phyloP scores from a whole-genome alignment of 2,113 vertebrate genomes.

The Scytalopus superciliaris region DNA sequence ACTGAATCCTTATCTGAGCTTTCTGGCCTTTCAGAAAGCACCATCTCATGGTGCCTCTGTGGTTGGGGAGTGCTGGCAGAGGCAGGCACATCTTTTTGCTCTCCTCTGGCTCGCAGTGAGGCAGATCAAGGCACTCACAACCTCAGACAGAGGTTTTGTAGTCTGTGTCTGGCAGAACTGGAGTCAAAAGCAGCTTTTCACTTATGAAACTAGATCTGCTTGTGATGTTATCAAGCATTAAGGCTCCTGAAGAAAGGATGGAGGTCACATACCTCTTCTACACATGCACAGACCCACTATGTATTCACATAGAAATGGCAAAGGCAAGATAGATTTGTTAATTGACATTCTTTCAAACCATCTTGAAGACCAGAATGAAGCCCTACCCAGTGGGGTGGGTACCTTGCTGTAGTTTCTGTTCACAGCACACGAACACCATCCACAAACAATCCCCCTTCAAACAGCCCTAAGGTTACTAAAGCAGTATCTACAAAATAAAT shows the following conservation, averaged over 20 bases:
- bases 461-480: not conserved
- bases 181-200: not conserved
- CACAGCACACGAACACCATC: not conserved
- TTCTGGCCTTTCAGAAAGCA: not conserved
- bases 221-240: not conserved
- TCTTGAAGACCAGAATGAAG: not conserved
- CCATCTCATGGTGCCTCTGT: not conserved
- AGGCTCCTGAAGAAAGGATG: not conserved
- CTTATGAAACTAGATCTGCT: not conserved
- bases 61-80: not conserved
- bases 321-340: not conserved
- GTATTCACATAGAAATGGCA: not conserved
- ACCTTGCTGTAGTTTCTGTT: not conserved
- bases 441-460: not conserved
- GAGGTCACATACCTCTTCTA: not conserved
- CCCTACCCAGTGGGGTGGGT: rapidly evolving
- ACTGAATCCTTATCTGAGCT: not conserved
- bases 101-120: not conserved
- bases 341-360: not conserved
- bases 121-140: not conserved
- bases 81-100: not conserved
- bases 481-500: not conserved
- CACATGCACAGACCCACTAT: rapidly evolving
- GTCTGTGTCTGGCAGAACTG: not conserved
- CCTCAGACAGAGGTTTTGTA: not conserved